These are phyloP conservation scores for Coregonus sp. DNA, from an alignment of 2,797 vertebrate species.

Conservation along the genomic window DNA sequence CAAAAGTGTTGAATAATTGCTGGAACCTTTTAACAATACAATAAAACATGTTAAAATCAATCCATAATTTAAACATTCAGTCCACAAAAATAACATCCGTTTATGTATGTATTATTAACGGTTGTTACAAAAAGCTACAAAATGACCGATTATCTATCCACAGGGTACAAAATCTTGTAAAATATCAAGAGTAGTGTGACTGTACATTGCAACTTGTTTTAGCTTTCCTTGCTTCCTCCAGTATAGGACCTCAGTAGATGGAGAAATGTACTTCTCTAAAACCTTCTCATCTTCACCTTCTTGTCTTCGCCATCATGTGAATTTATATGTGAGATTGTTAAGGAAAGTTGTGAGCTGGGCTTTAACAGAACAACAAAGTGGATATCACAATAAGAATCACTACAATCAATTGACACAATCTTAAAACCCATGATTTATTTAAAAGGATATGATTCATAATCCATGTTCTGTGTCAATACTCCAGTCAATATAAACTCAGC, in stretches of 20 bases:
- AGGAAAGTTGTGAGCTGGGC: constrained; percentile 67
- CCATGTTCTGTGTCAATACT: constrained; percentile 92
- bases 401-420: neutral
- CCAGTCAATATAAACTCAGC: constrained; percentile 95
- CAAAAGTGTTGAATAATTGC: constrained; percentile 49
- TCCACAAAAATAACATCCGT: constrained; percentile 80
- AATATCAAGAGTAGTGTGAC: constrained; percentile 69
- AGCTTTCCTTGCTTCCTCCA: constrained; percentile 25
- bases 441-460: constrained; percentile 96
- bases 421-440: neutral
- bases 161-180: constrained; percentile 75
- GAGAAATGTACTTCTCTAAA: neutral
- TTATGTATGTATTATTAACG: constrained; percentile 72
- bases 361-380: neutral
- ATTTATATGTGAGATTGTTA: constrained; percentile 89
- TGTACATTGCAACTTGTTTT: constrained; percentile 41
- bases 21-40: constrained; percentile 72
- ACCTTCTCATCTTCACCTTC: constrained; percentile 16
- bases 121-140: constrained; percentile 76
- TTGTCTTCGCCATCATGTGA: constrained; percentile 80
- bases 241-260: constrained; percentile 19
- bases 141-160: constrained; percentile 62
- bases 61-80: constrained; percentile 87
- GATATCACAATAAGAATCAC: neutral
- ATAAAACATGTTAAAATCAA: constrained; percentile 61